Base-by-base conservation (phyloP, 2,888 invertebrate species). In the Zelleria hepariella region DNA sequence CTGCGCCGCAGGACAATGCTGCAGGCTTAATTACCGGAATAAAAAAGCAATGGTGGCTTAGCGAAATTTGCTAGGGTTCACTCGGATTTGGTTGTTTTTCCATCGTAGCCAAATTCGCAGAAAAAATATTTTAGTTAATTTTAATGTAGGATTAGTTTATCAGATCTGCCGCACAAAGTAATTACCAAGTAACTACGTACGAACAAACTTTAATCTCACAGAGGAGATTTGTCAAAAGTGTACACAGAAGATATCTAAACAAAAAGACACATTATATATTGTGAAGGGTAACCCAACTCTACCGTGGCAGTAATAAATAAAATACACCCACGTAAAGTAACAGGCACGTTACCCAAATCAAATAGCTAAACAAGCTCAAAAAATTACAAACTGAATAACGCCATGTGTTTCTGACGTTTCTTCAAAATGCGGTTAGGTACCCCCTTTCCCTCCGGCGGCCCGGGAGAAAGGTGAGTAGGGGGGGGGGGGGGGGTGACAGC, bases 381-480 rank as follows among this genome's bases (percentile, higher is more conserved):
- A n/a, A n/a, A 32, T 10, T 6, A 32, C 32, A 2, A 32, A 32
- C 32, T 32, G 32, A 10, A 32, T 32, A 32, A 32, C 32, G 32
- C 32, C 32, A 32, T 32, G 32, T 32, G 32, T 5, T 5, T 5
- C 32, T 32, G 32, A 32, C 32, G 32, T 32, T 32, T 49, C 21
- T 49, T 49, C 49, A 49, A 49, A 49, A 21, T 20, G 20, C 18
- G 49, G 18, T 49, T 49, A 21, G 18, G 20, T 5, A 21, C 21
- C 5, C 15, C 23, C 21, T 51, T 8, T 51, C 21, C 1, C 51
- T 2, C n/a, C 18, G 23, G 26, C 18, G 49, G 1, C 3, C 21
- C 26, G 25, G 18, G 61, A 32, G 59, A n/a, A n/a, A n/a, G n/a
- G 60, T 62, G 58, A 64, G 67, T 63, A 60, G 61, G 60, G 60